phyloP scores from a whole-genome alignment of 2,888 invertebrate species.

The Linyphia triangularis region DNA sequence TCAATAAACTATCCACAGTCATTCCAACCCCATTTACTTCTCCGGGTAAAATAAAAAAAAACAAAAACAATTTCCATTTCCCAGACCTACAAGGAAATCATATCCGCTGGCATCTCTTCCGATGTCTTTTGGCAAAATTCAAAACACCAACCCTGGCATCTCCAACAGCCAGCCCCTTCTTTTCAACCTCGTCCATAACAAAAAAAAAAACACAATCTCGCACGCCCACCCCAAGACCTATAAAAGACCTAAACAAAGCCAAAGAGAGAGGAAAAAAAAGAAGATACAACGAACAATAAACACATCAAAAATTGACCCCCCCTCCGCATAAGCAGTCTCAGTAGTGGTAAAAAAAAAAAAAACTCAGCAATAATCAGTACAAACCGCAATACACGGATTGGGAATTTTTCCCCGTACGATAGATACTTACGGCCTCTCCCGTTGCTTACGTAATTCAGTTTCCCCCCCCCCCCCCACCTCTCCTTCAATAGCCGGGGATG shows the following conservation, averaged over 20 bases:
- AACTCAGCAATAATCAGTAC: background rate
- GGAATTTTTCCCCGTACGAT: background rate
- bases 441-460: constrained; percentile 69
- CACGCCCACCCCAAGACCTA: background rate
- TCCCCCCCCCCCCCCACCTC: too few species aligned
- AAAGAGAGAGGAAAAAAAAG: background rate
- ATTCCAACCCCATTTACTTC: background rate
- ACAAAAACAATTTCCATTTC: background rate
- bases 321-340: background rate
- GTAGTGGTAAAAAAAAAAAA: background rate
- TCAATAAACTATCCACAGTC: background rate
- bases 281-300: constrained; percentile 60
- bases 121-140: constrained; percentile 28
- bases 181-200: too few species aligned
- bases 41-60: too few species aligned
- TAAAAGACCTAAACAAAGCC: background rate
- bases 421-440: constrained; percentile 29
- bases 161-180: background rate
- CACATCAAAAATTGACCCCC: constrained; percentile 47
- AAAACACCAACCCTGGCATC: constrained; percentile 17
- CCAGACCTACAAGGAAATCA: background rate
- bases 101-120: constrained; percentile 22
- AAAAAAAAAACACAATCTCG: too few species aligned
- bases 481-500: constrained; percentile 55
- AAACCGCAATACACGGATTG: background rate